These are phyloP conservation scores for Solenopsis invicta DNA, from an alignment of 1,140 invertebrate genomes.

Conservation along the genomic window DNA sequence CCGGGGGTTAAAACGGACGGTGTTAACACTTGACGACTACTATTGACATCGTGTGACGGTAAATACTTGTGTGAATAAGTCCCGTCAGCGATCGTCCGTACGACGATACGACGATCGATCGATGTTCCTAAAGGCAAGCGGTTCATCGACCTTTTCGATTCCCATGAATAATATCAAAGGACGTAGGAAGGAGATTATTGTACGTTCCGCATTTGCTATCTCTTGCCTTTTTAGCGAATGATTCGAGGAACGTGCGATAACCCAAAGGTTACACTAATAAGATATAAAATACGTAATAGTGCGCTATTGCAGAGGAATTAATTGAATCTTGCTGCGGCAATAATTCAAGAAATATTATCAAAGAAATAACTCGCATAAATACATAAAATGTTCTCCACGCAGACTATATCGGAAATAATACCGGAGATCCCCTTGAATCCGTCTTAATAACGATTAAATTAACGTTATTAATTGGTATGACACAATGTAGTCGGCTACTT, in stretches of 20 bases:
- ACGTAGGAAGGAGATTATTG: neutral
- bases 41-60: slow-evolving; percentile 71
- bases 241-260: neutral
- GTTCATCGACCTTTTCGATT: slow-evolving; percentile 39
- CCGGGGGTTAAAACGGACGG: slow-evolving; percentile 74
- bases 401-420: neutral
- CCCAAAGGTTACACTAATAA: neutral
- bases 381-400: neutral
- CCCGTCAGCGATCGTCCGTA: slow-evolving; percentile 48
- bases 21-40: slow-evolving; percentile 80
- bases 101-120: slow-evolving; percentile 41
- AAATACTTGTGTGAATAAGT: slow-evolving; percentile 50
- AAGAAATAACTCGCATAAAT: slow-evolving; percentile 32
- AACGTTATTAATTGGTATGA: slow-evolving; percentile 52
- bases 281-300: slow-evolving; percentile 23
- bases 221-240: slow-evolving; percentile 10
- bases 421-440: slow-evolving; percentile 3
- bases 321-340: neutral
- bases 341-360: neutral
- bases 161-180: neutral
- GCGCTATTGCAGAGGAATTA: slow-evolving; percentile 13
- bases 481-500: slow-evolving; percentile 45
- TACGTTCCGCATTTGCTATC: neutral
- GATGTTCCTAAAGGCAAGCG: slow-evolving; percentile 12
- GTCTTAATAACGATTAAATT: slow-evolving; percentile 43